These are phyloP conservation scores for Rutpela maculata DNA, from an alignment of 2,888 invertebrate species.

Conservation along the genomic window DNA sequence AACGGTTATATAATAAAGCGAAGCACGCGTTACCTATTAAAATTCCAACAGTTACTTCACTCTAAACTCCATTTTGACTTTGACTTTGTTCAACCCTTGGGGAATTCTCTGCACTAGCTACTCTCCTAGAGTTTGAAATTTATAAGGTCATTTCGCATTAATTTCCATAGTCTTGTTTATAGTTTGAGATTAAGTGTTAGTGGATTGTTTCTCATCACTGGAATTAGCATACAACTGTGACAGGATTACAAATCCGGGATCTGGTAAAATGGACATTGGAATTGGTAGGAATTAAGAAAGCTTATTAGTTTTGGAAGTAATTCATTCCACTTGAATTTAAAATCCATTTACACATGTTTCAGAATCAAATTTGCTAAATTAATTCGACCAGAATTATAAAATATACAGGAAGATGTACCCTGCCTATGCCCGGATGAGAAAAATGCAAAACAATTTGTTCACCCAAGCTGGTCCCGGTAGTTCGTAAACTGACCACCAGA, in stretches of 20 bases:
- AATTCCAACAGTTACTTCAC: no score
- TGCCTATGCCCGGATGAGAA: no score
- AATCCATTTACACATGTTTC: no score
- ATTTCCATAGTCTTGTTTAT: conserved; percentile 27
- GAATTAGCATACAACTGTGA: conserved; percentile 8
- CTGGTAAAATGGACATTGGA: background rate
- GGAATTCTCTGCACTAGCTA: background rate
- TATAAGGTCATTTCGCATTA: conserved; percentile 4
- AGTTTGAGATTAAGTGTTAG: conserved; percentile 23
- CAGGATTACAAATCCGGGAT: background rate
- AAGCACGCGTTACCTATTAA: no score
- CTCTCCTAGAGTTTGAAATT: conserved; percentile 5
- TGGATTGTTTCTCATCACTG: conserved; percentile 13
- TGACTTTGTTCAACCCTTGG: conserved; percentile 15
- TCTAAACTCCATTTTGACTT: background rate
- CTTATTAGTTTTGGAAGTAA: background rate
- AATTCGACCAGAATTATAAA: no score
- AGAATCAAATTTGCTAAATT: background rate
- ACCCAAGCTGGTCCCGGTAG: no score
- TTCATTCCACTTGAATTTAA: background rate
- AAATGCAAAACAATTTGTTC: no score
- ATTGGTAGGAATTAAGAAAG: background rate
- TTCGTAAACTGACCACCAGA: no score
- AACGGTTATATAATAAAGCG: no score
- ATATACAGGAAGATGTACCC: no score